Evolutionary conservation across 35 echinoderm and acorn worm species (phyloP).

Genomic region (Ptychodera flava): DNA sequence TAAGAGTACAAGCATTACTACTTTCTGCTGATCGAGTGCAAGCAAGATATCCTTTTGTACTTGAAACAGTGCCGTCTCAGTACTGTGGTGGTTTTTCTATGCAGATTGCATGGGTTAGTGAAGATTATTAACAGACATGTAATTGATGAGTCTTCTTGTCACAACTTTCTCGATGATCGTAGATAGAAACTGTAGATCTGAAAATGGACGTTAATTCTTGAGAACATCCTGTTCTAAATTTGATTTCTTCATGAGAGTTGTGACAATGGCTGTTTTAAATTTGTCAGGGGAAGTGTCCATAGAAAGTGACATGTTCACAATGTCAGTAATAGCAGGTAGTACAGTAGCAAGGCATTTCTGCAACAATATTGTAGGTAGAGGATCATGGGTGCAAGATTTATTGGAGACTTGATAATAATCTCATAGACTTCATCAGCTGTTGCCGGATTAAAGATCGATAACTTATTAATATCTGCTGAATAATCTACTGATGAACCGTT

Average conservation of each 20-base stretch:
- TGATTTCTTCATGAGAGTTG: conserved; percentile 42
- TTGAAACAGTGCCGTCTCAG: no score
- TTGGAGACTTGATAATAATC: conserved; percentile 10
- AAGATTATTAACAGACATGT: not conserved
- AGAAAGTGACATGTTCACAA: conserved; percentile 43
- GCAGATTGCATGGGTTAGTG: not conserved
- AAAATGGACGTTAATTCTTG: conserved; percentile 54
- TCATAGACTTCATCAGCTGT: not conserved
- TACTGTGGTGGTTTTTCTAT: no score
- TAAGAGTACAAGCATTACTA: no score
- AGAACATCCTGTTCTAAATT: conserved; percentile 26
- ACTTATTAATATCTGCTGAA: no score
- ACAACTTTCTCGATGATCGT: conserved; percentile 57
- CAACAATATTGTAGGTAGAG: conserved; percentile 40
- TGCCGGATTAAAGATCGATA: no score
- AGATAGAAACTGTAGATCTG: conserved; percentile 16
- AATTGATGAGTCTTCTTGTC: no score
- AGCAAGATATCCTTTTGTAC: no score
- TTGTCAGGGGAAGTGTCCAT: conserved; percentile 8
- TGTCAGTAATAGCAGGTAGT: conserved; percentile 34
- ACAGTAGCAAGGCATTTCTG: conserved; percentile 20
- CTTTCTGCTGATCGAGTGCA: no score
- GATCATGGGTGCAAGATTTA: conserved; percentile 20
- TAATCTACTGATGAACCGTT: no score
- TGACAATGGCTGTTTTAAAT: no score